Base-by-base conservation (phyloP, 2,888 invertebrate species). In the Octodonta nipae region DNA sequence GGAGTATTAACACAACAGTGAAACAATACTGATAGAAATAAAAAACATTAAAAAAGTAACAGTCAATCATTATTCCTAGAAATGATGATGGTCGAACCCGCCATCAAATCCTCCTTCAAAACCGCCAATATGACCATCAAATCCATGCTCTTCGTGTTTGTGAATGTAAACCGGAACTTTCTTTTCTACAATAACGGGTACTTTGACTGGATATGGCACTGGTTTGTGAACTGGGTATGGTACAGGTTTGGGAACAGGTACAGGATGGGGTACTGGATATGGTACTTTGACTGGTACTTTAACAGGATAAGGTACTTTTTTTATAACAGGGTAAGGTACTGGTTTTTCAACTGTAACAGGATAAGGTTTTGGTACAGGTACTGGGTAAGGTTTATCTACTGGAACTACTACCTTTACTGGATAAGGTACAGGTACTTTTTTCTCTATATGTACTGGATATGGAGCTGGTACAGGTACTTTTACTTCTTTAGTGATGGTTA, bases 301-400 rank as follows among this genome's bases (percentile, higher is more conserved):
- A 36, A 67, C 65, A 10, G 66, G 66, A 32, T 54, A 52, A 15
- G 57, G 70, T 3, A 71, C 68, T 0, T 67, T 67, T 42, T 71
- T 70, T 4, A 68, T 60, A 1, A 71, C 68, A 1, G 65, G 70
- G 29, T 65, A 64, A 4, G 68, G 65, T 32, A 69, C 66, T 7
- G 67, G 68, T 34, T 69, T 61, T 37, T 68, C 68, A 1, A 70
- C 66, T 1, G 64, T 56, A 0, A 70, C 67, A 34, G 58, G 56
- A 42, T 56, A 54, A 1, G 70, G 69, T 13, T 67, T 65, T 1
- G 66, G 65, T 1, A 71, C 52, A 35, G 49, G 52, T 4, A 58
- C 56, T 17, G 63, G 60, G 40, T 60, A 60, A 12, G 64, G 63
- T 37, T 59, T 60, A 41, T 66, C 64, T 22, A 68, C 66, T 37